phyloP scores from a whole-genome alignment of 2,113 vertebrate species.

The Caranx melampygus region DNA sequence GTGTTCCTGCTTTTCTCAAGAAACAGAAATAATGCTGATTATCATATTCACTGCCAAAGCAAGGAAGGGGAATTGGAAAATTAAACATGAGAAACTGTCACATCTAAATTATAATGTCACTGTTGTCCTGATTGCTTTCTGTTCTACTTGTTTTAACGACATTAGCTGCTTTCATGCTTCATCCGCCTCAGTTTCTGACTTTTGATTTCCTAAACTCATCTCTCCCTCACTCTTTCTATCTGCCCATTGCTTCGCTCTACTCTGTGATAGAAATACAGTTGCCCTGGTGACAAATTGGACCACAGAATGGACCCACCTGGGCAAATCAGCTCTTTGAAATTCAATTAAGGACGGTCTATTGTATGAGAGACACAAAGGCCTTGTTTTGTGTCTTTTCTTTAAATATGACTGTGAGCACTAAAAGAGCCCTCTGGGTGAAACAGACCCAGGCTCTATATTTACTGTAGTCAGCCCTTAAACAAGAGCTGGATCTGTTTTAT shows the following conservation, averaged over 20 bases:
- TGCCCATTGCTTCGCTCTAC: not conserved
- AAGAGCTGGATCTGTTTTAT: not conserved
- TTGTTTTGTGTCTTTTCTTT: slow-evolving; percentile 15
- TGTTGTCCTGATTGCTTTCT: not conserved
- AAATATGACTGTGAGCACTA: not conserved
- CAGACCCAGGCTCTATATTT: not conserved
- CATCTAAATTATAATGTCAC: not conserved
- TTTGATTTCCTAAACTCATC: slow-evolving; percentile 25
- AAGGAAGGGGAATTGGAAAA: not conserved
- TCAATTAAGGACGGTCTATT: slow-evolving; percentile 34
- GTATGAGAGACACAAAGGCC: slow-evolving; percentile 20
- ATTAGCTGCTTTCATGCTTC: slow-evolving; percentile 12
- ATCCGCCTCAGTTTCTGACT: not conserved
- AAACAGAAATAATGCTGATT: not conserved
- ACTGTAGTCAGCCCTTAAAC: not conserved
- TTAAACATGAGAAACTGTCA: not conserved
- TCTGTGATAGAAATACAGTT: slow-evolving; percentile 26
- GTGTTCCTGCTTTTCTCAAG: not conserved
- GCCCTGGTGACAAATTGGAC: slow-evolving; percentile 42
- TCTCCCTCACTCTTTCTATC: slow-evolving; percentile 5
- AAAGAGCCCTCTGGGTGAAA: not conserved
- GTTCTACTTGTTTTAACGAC: not conserved
- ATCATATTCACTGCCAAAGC: not conserved
- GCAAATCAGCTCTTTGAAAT: slow-evolving; percentile 38
- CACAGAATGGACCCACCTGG: slow-evolving; percentile 38